Evolutionary conservation across 2,888 invertebrate species (phyloP), one percentile per base, ranked within the genome.

Genomic region (Napeogenes inachia): DNA sequence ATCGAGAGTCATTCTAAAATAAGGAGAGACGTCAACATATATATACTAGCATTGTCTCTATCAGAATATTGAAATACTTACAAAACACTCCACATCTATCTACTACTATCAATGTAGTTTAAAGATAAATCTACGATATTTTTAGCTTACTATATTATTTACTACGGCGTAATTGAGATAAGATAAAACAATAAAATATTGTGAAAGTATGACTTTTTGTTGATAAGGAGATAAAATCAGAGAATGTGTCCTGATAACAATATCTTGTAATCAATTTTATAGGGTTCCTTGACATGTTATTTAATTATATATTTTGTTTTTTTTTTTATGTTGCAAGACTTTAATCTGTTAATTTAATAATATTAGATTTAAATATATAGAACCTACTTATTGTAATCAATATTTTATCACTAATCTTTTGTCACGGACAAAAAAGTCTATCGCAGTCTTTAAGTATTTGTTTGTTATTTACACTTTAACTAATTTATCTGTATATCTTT

Each of bases 141-240:
- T 75, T 70, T 70, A 72, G 73, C 64, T 70, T 84, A 86, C 86
- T 86, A 87, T 81, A 75, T 66, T 84, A 78, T 86, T 86, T 87
- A 87, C 85, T 85, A 83, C 75, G 63, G 56, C 64, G 71, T 75
- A 76, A 72, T 21, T 63, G 59, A 54, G 82, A 82, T 82, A 82
- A 82, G 77, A 79, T 77, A 76, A 70, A 56, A 59, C 62, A 67
- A 69, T 70, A 68, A 65, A 68, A 66, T 74, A 73, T 82, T 82
- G 82, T 81, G 83, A 85, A 84, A 85, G 84, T 82, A 69, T 63
- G 58, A 65, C 59, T 64, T 66, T 65, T 69, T 56, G 59, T 59
- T 56, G 45, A 56, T 54, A n/a, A 13, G n/a, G 32, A 62, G 56
- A 64, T 60, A 60, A 35, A 64, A 64, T 62, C 64, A 56, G 54